Evolutionary conservation across 2,797 vertebrate genomes (phyloP), one percentile per base, ranked within the genome.

Genomic region (Peromyscus aztecus): DNA sequence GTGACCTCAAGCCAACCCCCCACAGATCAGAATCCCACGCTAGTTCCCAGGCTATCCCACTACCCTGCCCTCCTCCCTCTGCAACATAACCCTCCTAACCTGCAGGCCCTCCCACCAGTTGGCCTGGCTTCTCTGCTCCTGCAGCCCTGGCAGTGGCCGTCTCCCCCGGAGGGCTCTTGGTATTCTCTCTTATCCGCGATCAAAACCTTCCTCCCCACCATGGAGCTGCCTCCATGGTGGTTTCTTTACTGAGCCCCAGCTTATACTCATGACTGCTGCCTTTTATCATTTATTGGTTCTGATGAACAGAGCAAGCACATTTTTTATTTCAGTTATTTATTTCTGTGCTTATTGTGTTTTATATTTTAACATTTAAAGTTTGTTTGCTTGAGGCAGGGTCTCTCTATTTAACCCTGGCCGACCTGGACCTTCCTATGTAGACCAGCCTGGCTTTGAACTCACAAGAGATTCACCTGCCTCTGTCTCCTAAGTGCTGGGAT

Each of bases 111-210:
- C 34, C 52, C 55, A 9, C 55, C 55, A 40, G 16, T 27, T 40
- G 27, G 59, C 21, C 3, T 23, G 14, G 16, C 55, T 27, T 55
- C 80, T 82, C 80, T 40, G 27, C 98, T 98, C 24, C 69, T 98
- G n/a, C 3, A n/a, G 31, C 4, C 49, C 19, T 80, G 77, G 12
- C 2, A 6, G n/a, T 4, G 37, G 23, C 21, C 0, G 37, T 40
- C 37, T 63, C 2, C n/a, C 55, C 13, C 55, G 61, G n/a, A 29
- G 61, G 81, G 8, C 81, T 43, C 23, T 29, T 27, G 8, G 4
- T 63, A 10, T 6, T 55, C 49, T 80, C 46, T 81, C 49, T 71
- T 71, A 43, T 40, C 81, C 40, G 11, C 4, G 19, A 21, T 31
- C 3, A 82, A 43, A 63, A 37, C 59, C 29, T 84, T 84, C 40